Conservation (phyloP, 2,113 vertebrate species). For the Malurus cyaneus region DNA sequence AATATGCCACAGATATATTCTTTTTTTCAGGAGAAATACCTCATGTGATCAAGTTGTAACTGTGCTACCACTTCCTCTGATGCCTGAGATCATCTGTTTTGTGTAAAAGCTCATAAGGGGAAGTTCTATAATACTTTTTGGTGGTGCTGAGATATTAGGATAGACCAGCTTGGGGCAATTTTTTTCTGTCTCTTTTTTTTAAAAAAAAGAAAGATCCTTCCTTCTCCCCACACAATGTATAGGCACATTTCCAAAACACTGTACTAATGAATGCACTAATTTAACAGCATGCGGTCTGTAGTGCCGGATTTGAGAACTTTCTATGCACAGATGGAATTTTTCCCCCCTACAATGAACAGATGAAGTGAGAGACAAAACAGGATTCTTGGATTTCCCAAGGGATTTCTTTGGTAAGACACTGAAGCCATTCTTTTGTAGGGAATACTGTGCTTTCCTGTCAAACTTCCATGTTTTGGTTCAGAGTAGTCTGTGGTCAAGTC, state of each 20-base stretch:
- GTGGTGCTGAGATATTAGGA: not conserved
- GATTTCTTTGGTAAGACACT: not conserved
- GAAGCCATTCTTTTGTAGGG: not conserved
- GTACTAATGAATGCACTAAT: slow-evolving; percentile 34
- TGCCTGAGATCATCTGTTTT: not conserved
- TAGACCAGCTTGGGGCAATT: not conserved
- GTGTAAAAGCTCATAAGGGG: not conserved
- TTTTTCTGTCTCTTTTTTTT: not conserved
- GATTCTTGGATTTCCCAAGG: slow-evolving; percentile 21
- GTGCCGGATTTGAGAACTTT: not conserved
- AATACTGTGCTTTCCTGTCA: not conserved
- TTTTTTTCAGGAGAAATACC: not conserved
- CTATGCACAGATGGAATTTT: slow-evolving; percentile 44
- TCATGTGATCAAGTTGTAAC: not conserved
- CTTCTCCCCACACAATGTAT: not conserved
- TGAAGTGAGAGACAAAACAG: slow-evolving; percentile 56
- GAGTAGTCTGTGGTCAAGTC: not conserved
- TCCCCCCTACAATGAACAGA: not conserved
- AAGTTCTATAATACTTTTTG: not conserved
- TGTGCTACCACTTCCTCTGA: not conserved
- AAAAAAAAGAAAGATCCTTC: not conserved
- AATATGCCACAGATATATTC: not conserved
- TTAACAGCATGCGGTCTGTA: slow-evolving; percentile 43
- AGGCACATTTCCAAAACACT: slow-evolving; percentile 45
- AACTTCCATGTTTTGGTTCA: not conserved